These are phyloP conservation scores for Heliconius erato DNA, from an alignment of 2,888 invertebrate genomes.

Conservation along the genomic window DNA sequence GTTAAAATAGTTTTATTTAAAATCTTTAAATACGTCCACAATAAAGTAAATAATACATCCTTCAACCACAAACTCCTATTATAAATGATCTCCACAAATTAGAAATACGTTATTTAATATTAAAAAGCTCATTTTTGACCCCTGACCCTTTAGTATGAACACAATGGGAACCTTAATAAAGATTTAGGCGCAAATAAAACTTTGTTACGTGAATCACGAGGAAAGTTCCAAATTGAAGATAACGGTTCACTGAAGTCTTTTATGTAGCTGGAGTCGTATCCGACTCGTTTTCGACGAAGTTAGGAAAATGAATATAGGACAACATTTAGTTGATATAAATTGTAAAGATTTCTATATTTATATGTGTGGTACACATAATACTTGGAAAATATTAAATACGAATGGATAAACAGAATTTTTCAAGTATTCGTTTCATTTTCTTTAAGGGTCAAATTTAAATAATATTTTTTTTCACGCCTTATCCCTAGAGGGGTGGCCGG, in stretches of 20 bases:
- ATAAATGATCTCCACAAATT: conserved; percentile 1
- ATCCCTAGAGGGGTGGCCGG: no score
- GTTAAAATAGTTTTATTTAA: no score
- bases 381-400: no score
- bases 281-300: conserved; percentile 5
- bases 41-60: background rate
- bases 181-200: conserved; percentile 39
- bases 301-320: conserved; percentile 15
- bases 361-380: background rate
- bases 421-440: no score
- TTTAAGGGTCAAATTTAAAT: no score
- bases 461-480: no score
- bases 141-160: conserved; percentile 8
- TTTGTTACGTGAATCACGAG: conserved; percentile 25
- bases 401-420: no score
- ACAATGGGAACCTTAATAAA: conserved; percentile 30
- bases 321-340: background rate
- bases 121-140: conserved; percentile 15
- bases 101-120: background rate
- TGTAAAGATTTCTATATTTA: background rate
- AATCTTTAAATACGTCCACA: background rate
- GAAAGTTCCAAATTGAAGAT: conserved; percentile 37
- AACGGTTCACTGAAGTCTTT: conserved; percentile 31
- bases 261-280: conserved; percentile 18
- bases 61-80: background rate